Conservation (phyloP, 2,113 vertebrate genomes). For the Campylomormyrus tamandua region DNA sequence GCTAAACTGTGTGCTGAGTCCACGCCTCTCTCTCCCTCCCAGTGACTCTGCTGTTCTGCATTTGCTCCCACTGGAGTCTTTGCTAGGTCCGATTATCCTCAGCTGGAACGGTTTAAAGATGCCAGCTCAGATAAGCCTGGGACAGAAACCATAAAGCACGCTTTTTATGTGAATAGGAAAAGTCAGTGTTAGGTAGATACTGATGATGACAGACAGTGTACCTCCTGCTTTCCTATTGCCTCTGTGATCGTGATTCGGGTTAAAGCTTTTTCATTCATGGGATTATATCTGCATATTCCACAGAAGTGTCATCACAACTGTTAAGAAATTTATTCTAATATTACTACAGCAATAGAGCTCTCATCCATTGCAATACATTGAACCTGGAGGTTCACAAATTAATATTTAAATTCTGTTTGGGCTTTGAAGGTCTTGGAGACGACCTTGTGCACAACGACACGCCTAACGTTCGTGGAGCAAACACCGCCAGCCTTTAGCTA, state of each 20-base stretch:
- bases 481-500: background rate
- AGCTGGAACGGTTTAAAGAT: constrained; percentile 42
- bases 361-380: background rate
- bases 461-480: background rate
- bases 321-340: background rate
- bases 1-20: constrained; percentile 30
- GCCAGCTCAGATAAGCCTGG: constrained; percentile 21
- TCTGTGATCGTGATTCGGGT: background rate
- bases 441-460: background rate
- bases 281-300: background rate
- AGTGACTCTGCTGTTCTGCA: background rate
- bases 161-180: constrained; percentile 50
- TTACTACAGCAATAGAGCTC: background rate
- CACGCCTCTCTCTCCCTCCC: background rate
- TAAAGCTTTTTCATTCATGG: background rate
- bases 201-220: constrained; percentile 37
- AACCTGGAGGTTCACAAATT: background rate
- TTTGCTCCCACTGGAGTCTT: background rate
- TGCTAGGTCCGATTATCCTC: constrained; percentile 35
- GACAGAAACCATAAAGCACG: constrained; percentile 37
- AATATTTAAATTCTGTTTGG: background rate
- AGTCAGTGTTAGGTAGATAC: constrained; percentile 30
- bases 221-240: background rate
- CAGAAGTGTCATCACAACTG: background rate
- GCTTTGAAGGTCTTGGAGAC: background rate